These are phyloP conservation scores for Macheiramphus alcinus DNA, from an alignment of 2,113 vertebrate genomes.

Conservation along the genomic window DNA sequence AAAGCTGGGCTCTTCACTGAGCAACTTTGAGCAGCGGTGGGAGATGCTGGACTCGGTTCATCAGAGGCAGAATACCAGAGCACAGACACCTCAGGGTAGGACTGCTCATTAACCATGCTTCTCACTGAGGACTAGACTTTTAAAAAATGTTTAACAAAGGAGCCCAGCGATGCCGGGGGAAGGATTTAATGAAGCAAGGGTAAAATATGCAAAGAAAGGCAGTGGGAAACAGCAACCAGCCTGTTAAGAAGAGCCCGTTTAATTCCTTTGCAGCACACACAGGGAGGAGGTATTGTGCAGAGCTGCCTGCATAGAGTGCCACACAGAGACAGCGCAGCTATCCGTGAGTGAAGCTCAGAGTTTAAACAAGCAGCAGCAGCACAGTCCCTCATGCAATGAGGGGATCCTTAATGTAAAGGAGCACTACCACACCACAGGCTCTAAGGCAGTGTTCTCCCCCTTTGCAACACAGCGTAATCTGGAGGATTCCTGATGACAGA, in stretches of 20 bases:
- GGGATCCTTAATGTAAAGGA: not conserved
- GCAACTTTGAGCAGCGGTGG: not conserved
- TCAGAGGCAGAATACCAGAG: not conserved
- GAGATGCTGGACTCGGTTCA: not conserved
- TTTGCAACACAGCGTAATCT: not conserved
- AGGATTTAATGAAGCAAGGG: not conserved
- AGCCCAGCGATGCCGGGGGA: fast-evolving
- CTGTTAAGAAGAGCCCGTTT: not conserved
- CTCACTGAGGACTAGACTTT: not conserved
- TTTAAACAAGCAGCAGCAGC: not conserved
- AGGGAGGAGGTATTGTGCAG: not conserved
- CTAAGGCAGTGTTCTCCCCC: not conserved
- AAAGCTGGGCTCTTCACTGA: not conserved
- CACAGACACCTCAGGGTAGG: not conserved
- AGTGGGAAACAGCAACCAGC: not conserved
- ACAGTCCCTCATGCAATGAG: not conserved
- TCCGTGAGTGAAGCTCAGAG: not conserved
- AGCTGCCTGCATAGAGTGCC: not conserved
- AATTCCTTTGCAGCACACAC: not conserved
- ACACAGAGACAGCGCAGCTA: not conserved
- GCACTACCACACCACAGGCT: not conserved
- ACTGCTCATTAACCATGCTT: not conserved
- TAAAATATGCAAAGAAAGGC: not conserved
- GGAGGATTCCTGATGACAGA: not conserved
- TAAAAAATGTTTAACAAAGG: not conserved